Base-by-base conservation (phyloP, 2,113 vertebrate species). In the Solenodon paradoxus region DNA sequence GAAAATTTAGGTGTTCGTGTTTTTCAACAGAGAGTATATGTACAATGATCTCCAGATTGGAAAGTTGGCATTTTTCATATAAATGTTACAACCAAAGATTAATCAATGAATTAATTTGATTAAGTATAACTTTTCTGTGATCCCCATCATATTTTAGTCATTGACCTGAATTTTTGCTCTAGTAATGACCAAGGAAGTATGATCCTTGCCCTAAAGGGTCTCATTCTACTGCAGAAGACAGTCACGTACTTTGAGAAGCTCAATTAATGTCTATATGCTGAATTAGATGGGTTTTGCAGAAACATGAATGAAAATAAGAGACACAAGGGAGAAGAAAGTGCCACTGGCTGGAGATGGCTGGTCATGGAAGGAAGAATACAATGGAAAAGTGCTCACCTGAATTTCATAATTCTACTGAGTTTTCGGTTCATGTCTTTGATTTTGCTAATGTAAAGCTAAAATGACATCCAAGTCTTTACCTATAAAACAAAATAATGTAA, bases 401-500 rank as follows among this genome's bases (percentile, higher is more conserved):
- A 71, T 81, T 81, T 71, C 32, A 61, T 17, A 71, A 20, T 71
- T 72, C 64, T 17, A 57, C 9, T 63, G 51, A 24, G 30, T 64
- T 42, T 66, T 63, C 15, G 17, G 75, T 45, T 88, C 35, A 74
- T 51, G 15, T 47, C 49, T 63, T 80, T 24, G 24, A 72, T 80
- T 88, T 81, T 64, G 55, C 30, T 35, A 72, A 55, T 71, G 38
- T 86, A 42, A 80, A 61, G 69, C 19, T 16, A n/a, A 88, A 94
- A 64, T 64, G 10, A 45, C 72, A 88, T 24, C 35, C 63, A 88
- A 74, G 16, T 11, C 40, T 75, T 95, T 82, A 64, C 28, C 20
- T 82, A 88, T 35, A 82, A 92, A 95, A 92, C 53, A 81, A 88
- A 87, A 55, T 57, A 45, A 82, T 51, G 30, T 88, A 82, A 68